Evolutionary conservation across 2,797 vertebrate genomes (phyloP).

Genomic region (Potorous gilbertii): DNA sequence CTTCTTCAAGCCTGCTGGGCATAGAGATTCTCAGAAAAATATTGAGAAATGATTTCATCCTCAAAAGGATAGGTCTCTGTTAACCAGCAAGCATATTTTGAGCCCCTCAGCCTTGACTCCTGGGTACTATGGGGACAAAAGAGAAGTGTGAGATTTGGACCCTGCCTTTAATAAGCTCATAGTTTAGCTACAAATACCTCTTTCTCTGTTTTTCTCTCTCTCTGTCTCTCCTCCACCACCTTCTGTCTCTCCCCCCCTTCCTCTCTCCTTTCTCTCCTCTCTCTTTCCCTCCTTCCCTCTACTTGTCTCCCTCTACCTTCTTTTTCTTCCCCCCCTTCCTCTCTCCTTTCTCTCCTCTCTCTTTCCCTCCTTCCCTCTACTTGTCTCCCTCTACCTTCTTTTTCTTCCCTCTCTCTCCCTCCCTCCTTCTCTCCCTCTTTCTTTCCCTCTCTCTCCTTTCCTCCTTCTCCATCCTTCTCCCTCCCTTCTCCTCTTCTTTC

Average conservation of each 20-base stretch:
- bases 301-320: too few species aligned
- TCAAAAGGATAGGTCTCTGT: neutral
- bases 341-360: fast-evolving
- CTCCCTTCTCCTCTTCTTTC: fast-evolving
- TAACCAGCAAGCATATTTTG: neutral
- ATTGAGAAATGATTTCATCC: neutral
- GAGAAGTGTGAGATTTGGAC: neutral
- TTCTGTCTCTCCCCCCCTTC: neutral
- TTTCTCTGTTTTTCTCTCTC: neutral
- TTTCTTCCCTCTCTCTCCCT: fast-evolving
- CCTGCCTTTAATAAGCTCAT: neutral
- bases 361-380: fast-evolving
- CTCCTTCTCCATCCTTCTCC: fast-evolving
- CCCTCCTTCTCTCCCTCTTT: too few species aligned
- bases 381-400: fast-evolving
- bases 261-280: neutral
- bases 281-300: neutral
- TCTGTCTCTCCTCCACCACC: neutral
- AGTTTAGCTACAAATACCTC: neutral
- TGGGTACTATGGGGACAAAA: neutral
- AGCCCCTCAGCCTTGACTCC: neutral
- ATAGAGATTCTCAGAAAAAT: neutral
- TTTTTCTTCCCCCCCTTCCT: too few species aligned
- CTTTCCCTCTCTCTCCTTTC: neutral
- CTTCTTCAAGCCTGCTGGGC: neutral